Evolutionary conservation across 2,797 vertebrate genomes (phyloP).

Genomic region (Limnodromus scolopaceus): DNA sequence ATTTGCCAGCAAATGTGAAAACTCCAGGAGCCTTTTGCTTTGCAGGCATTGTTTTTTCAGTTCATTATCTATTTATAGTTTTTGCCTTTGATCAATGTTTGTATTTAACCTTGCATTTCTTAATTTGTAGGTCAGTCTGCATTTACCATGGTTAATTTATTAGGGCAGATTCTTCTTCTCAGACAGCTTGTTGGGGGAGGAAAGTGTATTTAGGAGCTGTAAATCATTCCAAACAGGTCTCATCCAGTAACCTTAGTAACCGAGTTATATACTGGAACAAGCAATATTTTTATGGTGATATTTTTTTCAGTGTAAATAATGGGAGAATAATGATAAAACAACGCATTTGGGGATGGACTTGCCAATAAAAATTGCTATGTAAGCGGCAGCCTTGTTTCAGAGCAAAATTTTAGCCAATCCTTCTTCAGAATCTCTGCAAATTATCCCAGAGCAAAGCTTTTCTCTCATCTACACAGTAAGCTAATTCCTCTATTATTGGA

Average conservation of each 20-base stretch:
- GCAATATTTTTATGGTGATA: slow-evolving; percentile 40
- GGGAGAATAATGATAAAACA: slow-evolving; percentile 57
- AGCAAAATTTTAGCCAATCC: neutral
- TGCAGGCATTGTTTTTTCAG: slow-evolving; percentile 54
- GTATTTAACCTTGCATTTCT: slow-evolving; percentile 72
- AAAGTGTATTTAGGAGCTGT: slow-evolving; percentile 29
- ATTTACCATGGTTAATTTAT: slow-evolving; percentile 67
- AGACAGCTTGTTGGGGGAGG: neutral
- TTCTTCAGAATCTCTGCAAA: neutral
- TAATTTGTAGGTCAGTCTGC: slow-evolving; percentile 62
- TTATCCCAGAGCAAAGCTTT: slow-evolving; percentile 9
- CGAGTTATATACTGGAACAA: slow-evolving; percentile 33
- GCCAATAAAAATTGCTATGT: slow-evolving; percentile 13
- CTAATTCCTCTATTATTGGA: slow-evolving; percentile 30
- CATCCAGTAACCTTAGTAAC: slow-evolving; percentile 69
- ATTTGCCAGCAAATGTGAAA: neutral
- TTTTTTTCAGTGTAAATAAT: slow-evolving; percentile 53
- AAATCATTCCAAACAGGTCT: slow-evolving; percentile 58
- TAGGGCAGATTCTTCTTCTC: slow-evolving; percentile 51
- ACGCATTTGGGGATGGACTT: slow-evolving; percentile 22
- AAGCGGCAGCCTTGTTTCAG: neutral
- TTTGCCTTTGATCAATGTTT: slow-evolving; percentile 60
- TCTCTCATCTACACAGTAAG: slow-evolving; percentile 10
- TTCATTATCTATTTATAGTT: slow-evolving; percentile 70
- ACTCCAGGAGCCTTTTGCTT: slow-evolving; percentile 44